These are phyloP conservation scores for Glomeris maerens DNA, from an alignment of 1,140 invertebrate genomes.

Conservation along the genomic window DNA sequence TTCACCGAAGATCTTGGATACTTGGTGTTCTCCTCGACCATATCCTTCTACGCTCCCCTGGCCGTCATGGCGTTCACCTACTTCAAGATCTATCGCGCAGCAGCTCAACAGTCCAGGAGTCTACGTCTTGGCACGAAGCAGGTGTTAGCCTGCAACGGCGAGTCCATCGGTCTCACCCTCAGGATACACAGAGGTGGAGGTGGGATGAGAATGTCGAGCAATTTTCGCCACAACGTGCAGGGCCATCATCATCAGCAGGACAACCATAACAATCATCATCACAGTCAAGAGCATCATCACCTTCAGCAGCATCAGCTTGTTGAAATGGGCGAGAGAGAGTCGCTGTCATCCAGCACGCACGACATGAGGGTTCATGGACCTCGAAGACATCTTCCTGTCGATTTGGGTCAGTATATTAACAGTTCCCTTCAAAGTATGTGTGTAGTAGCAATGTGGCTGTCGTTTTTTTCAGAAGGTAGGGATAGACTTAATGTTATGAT, in stretches of 20 bases:
- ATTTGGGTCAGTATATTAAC: too few species aligned
- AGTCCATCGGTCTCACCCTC: constrained; percentile 54
- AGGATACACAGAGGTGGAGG: constrained; percentile 74
- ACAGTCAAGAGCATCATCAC: constrained; percentile 17
- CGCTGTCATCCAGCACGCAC: neutral
- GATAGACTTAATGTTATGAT: too few species aligned
- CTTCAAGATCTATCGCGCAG: constrained; percentile 84
- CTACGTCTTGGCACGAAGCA: constrained; percentile 50
- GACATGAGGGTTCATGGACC: too few species aligned
- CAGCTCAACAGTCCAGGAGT: constrained; percentile 77
- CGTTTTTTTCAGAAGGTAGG: too few species aligned
- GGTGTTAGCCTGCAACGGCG: constrained; percentile 52
- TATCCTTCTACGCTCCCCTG: constrained; percentile 93
- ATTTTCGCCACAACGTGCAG: constrained; percentile 25
- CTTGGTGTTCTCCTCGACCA: constrained; percentile 83
- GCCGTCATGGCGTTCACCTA: constrained; percentile 98
- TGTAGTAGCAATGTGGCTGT: constrained; percentile 18
- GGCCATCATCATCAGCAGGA: constrained; percentile 10
- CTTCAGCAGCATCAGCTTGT: constrained; percentile 20
- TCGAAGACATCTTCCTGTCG: too few species aligned
- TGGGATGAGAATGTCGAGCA: constrained; percentile 3
- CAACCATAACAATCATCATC: constrained; percentile 10
- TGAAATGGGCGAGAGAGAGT: constrained; percentile 9
- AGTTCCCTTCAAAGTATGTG: too few species aligned
- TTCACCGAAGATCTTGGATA: constrained; percentile 86